Evolutionary conservation across 2,888 invertebrate genomes (phyloP).

Genomic region (Agrenia bidenticulata): DNA sequence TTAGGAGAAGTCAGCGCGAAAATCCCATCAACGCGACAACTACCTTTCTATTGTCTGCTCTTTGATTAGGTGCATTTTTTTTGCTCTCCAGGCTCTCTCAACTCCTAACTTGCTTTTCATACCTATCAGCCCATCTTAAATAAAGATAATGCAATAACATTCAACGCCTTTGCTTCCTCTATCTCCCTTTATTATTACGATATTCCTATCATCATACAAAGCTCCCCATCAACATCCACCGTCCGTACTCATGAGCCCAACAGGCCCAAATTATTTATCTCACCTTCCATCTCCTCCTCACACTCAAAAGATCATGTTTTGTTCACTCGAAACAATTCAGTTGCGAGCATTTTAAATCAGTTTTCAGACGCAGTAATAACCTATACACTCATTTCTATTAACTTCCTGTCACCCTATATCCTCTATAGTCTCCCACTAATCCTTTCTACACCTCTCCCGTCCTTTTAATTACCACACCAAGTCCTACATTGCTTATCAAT

Average conservation of each 20-base stretch:
- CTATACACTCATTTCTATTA: constrained; percentile 19
- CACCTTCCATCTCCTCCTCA: constrained; percentile 7
- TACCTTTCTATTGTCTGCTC: constrained; percentile 45
- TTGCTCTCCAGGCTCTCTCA: constrained; percentile 18
- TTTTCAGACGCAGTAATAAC: neutral
- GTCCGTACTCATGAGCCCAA: too few species aligned
- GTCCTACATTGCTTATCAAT: too few species aligned
- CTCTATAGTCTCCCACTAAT: constrained; percentile 3
- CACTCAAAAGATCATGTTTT: constrained; percentile 33
- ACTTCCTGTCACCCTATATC: constrained; percentile 20
- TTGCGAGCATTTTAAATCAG: constrained; percentile 7
- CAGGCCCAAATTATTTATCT: constrained; percentile 5
- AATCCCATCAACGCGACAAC: constrained; percentile 49
- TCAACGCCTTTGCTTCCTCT: constrained; percentile 13
- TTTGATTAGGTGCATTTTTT: constrained; percentile 45
- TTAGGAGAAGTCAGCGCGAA: constrained; percentile 50
- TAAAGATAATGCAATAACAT: constrained; percentile 21
- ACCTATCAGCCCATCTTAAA: constrained; percentile 20
- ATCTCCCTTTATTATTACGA: neutral
- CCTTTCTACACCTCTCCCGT: too few species aligned
- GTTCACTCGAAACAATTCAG: constrained; percentile 17
- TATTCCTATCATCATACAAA: neutral
- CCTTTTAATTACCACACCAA: too few species aligned
- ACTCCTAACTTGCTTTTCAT: constrained; percentile 13
- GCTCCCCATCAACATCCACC: neutral